Evolutionary conservation across 2,797 vertebrate genomes (phyloP).

Genomic region (Vireo griseus): DNA sequence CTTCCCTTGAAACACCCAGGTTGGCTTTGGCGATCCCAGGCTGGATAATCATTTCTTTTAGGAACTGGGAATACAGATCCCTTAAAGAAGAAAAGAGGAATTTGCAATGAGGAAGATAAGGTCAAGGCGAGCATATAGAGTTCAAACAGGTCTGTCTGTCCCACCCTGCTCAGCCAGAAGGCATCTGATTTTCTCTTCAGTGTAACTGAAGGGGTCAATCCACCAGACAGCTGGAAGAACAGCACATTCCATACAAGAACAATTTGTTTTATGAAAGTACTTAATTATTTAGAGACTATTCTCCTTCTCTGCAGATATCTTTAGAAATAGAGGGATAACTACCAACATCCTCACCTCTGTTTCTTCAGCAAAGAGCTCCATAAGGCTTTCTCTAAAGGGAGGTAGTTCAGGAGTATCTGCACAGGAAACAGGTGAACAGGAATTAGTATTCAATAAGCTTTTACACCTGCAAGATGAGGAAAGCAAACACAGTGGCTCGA

Average conservation of each 20-base stretch:
- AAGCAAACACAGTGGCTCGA: not conserved
- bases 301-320: not conserved
- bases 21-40: constrained; percentile 97
- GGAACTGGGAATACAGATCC: constrained; percentile 91
- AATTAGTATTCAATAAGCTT: not conserved
- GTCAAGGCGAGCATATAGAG: not conserved
- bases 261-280: not conserved
- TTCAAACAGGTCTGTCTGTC: not conserved
- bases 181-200: not conserved
- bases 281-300: constrained; percentile 37
- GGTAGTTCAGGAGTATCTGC: constrained; percentile 95
- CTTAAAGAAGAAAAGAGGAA: constrained; percentile 65
- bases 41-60: constrained; percentile 98
- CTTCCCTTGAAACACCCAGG: constrained; percentile 90
- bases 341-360: constrained; percentile 80
- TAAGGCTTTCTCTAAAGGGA: constrained; percentile 86
- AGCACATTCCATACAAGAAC: not conserved
- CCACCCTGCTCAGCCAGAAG: not conserved
- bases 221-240: not conserved
- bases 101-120: not conserved
- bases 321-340: not conserved
- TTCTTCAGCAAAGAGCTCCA: constrained; percentile 92
- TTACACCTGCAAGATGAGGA: not conserved
- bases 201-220: not conserved
- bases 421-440: not conserved